These are phyloP conservation scores for Helicoverpa zea DNA, from an alignment of 1,140 invertebrate species.

Conservation along the genomic window DNA sequence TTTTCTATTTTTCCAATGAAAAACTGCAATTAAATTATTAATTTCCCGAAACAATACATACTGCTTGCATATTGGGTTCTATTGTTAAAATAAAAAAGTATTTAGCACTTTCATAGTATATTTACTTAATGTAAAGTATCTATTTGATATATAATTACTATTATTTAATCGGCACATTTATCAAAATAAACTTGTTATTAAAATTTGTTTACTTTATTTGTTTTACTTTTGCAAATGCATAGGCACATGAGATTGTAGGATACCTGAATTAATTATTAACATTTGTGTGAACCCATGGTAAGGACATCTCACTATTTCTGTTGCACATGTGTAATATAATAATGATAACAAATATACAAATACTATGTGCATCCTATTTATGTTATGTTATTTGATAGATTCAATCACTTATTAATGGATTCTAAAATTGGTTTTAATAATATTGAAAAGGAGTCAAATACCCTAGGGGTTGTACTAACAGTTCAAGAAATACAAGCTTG, in stretches of 20 bases:
- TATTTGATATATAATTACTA: constrained; percentile 72
- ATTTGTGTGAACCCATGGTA: too few relatives aligned
- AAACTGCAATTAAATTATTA: neutral
- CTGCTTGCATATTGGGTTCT: constrained; percentile 43
- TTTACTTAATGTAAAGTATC: constrained; percentile 69
- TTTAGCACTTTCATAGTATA: constrained; percentile 74
- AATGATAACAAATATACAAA: too few relatives aligned
- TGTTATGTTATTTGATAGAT: too few relatives aligned
- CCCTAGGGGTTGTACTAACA: too few relatives aligned
- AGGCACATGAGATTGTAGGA: neutral
- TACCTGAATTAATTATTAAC: too few relatives aligned
- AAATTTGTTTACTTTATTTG: constrained; percentile 77
- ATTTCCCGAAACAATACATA: neutral
- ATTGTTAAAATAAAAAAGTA: constrained; percentile 50
- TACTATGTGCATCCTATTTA: too few relatives aligned
- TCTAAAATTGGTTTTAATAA: too few relatives aligned
- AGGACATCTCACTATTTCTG: too few relatives aligned
- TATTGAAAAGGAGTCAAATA: too few relatives aligned
- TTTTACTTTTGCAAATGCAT: constrained; percentile 60
- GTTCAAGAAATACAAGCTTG: too few relatives aligned
- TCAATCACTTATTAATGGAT: too few relatives aligned
- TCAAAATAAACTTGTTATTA: constrained; percentile 84
- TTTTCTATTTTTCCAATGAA: neutral
- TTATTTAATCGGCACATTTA: constrained; percentile 77
- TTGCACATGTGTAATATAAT: too few relatives aligned